phyloP scores from a whole-genome alignment of 2,113 vertebrate genomes.

The Micromys minutus region DNA sequence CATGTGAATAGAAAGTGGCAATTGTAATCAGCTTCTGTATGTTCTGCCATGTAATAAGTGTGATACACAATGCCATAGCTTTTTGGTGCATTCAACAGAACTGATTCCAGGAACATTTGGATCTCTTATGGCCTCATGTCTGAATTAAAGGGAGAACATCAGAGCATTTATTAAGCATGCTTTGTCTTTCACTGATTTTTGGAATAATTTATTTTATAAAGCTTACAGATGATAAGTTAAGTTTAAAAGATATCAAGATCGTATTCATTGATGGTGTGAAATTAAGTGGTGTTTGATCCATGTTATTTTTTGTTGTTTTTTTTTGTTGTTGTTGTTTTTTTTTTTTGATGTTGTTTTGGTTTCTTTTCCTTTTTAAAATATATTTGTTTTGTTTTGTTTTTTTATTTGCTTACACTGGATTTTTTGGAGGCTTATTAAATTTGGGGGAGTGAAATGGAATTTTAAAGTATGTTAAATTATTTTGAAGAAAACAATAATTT shows the following conservation, averaged over 20 bases:
- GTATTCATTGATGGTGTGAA: neutral
- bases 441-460: neutral
- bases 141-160: neutral
- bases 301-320: neutral
- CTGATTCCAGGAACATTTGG: neutral
- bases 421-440: neutral
- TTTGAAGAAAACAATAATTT: neutral
- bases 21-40: neutral
- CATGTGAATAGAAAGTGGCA: neutral
- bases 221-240: neutral
- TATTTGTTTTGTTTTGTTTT: rapidly evolving
- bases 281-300: neutral
- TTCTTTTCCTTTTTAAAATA: neutral
- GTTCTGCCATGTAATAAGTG: neutral
- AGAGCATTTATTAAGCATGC: neutral
- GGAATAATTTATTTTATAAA: neutral
- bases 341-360: too few relatives aligned
- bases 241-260: neutral
- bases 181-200: neutral
- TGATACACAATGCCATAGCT: too few relatives aligned
- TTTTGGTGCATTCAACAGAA: neutral
- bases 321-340: too few relatives aligned
- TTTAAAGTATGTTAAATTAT: neutral
- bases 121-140: neutral
- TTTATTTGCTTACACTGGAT: neutral